Conservation (phyloP, 2,797 vertebrate species). For the Betta splendens region DNA sequence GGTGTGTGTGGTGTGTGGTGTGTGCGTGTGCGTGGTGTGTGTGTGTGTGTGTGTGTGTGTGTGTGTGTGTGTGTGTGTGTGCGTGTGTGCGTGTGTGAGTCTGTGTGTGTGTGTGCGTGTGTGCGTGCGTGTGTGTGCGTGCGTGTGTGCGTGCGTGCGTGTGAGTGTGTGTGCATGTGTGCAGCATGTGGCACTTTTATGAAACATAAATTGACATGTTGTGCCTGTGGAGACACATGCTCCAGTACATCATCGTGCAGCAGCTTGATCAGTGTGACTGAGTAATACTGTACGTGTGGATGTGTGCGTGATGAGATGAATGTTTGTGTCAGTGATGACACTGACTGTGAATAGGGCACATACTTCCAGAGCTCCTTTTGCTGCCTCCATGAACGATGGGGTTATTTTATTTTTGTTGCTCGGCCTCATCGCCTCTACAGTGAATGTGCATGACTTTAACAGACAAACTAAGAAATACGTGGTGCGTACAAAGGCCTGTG, state of each 20-base stretch:
- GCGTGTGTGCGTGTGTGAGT: too few relatives aligned
- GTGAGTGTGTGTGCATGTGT: neutral
- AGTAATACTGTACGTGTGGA: constrained; percentile 49
- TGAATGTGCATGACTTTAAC: constrained; percentile 11
- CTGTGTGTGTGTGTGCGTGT: too few relatives aligned
- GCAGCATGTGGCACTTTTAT: constrained; percentile 1
- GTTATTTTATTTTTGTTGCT: constrained; percentile 11
- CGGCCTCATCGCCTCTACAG: neutral
- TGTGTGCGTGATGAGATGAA: constrained; percentile 39
- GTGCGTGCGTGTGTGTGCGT: too few relatives aligned
- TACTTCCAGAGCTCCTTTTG: neutral
- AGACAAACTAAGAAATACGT: constrained; percentile 25
- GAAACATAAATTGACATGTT: constrained; percentile 6
- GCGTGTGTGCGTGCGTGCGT: neutral
- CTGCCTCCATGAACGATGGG: constrained; percentile 9
- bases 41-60: too few relatives aligned
- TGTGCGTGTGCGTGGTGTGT: too few relatives aligned
- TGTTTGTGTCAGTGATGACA: constrained; percentile 18
- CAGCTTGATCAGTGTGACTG: constrained; percentile 63
- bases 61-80: too few relatives aligned
- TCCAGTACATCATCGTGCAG: constrained; percentile 38
- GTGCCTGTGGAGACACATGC: constrained; percentile 31
- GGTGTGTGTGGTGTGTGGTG: too few relatives aligned
- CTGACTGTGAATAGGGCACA: neutral
- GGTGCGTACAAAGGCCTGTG: constrained; percentile 8